A percentile compares a stretch with the other conserved stretches of the same genome.
These are phyloP conservation scores for Glaucopsyche alexis DNA, from an alignment of 2,888 invertebrate species.

Conservation along the genomic window DNA sequence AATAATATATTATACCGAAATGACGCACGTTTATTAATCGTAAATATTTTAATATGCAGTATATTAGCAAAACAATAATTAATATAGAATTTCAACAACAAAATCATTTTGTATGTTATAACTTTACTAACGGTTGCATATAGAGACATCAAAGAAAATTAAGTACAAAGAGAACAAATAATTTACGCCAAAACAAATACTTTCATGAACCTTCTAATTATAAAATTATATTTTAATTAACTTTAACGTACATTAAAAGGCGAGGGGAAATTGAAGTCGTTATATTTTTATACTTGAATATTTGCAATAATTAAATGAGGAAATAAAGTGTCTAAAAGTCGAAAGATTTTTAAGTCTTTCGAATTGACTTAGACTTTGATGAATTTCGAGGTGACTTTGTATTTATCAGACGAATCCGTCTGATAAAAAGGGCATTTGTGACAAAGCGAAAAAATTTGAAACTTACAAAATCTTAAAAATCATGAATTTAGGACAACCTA, in stretches of 20 bases:
- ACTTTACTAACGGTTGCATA: not conserved
- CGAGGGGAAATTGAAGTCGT: not conserved
- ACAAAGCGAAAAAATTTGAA: too few species aligned
- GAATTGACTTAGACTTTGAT: too few species aligned
- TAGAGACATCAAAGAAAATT: slow-evolving; percentile 18
- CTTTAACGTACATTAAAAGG: not conserved
- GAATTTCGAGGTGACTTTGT: too few species aligned
- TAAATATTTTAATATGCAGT: not conserved
- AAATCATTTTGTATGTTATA: not conserved
- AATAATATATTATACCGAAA: not conserved
- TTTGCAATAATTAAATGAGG: not conserved
- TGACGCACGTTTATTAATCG: not conserved
- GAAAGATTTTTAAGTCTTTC: not conserved
- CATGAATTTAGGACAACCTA: too few species aligned
- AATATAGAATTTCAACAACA: not conserved
- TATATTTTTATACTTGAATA: not conserved
- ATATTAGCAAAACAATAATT: not conserved
- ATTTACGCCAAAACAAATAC: slow-evolving; percentile 31
- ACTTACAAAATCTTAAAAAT: too few species aligned
- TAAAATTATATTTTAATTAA: slow-evolving; percentile 12
- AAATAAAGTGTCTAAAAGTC: not conserved
- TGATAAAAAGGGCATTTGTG: too few species aligned
- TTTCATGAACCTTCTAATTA: slow-evolving; percentile 13
- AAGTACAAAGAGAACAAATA: slow-evolving; percentile 19
- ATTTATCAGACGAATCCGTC: too few species aligned